phyloP scores from a whole-genome alignment of 1,140 invertebrate genomes.

The Diuraphis noxia region DNA sequence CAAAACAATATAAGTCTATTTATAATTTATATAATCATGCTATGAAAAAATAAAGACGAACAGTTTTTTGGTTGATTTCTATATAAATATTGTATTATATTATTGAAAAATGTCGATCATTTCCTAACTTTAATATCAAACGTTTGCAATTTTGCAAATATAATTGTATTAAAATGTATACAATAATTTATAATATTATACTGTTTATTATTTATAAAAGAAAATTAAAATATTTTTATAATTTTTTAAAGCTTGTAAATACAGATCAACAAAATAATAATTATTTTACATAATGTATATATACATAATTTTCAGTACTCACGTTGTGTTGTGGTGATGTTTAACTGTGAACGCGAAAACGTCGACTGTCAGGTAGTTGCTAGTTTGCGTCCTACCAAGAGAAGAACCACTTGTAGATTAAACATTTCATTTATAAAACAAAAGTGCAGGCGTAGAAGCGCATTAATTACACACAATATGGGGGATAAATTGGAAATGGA shows the following conservation, averaged over 20 bases:
- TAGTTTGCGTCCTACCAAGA: conserved; percentile 11
- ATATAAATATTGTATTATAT: background rate
- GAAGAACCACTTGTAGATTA: conserved; percentile 54
- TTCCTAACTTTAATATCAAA: background rate
- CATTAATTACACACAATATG: background rate
- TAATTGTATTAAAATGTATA: background rate
- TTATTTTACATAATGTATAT: background rate
- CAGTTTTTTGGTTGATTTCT: background rate
- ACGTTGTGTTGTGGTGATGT: conserved; percentile 33
- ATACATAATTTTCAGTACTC: background rate
- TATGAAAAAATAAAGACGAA: conserved; percentile 11
- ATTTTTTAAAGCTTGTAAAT: background rate
- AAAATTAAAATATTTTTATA: background rate
- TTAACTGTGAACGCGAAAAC: conserved; percentile 50
- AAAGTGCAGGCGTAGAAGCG: conserved; percentile 33
- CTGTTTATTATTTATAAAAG: background rate
- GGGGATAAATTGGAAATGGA: background rate
- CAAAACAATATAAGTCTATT: conserved; percentile 46
- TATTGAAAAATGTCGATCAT: background rate
- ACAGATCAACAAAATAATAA: background rate
- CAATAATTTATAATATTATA: background rate
- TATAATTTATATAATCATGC: conserved; percentile 7
- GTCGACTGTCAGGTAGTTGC: conserved; percentile 44
- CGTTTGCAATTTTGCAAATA: background rate
- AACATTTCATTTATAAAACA: conserved; percentile 44